A percentile compares a stretch with the other conserved stretches of the same genome.
phyloP scores from a whole-genome alignment of 2,888 invertebrate genomes.

The Phlogophora meticulosa region DNA sequence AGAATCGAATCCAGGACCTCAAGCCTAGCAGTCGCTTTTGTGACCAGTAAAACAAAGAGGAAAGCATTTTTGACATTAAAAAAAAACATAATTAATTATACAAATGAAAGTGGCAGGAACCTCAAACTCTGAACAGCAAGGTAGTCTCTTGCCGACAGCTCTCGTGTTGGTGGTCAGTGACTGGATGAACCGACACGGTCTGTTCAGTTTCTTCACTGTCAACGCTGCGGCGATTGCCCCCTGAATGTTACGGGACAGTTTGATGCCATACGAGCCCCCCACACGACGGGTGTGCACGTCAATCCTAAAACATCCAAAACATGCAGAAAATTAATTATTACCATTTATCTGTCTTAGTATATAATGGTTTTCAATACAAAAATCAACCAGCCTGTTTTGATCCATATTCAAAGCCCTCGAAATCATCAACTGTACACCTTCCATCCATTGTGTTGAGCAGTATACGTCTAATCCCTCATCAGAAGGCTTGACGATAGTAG shows the following conservation, averaged over 20 bases:
- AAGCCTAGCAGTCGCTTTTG: too few species aligned
- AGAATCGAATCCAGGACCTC: too few species aligned
- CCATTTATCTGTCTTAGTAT: too few species aligned
- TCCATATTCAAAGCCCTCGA: slow-evolving; percentile 90
- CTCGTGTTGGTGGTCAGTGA: slow-evolving; percentile 92
- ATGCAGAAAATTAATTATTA: neutral
- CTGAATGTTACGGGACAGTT: slow-evolving; percentile 91
- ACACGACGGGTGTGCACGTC: slow-evolving; percentile 88
- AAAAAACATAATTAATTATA: too few species aligned
- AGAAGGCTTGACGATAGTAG: slow-evolving; percentile 91
- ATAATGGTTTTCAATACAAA: neutral
- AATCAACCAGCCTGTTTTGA: slow-evolving; percentile 89
- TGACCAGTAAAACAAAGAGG: too few species aligned
- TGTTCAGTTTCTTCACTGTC: slow-evolving; percentile 90
- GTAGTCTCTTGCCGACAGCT: slow-evolving; percentile 89
- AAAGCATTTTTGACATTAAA: too few species aligned
- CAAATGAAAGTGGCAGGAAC: slow-evolving; percentile 58
- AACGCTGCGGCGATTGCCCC: slow-evolving; percentile 92
- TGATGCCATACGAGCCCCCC: slow-evolving; percentile 92
- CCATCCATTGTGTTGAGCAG: slow-evolving; percentile 92
- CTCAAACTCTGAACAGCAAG: slow-evolving; percentile 87
- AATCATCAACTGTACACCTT: slow-evolving; percentile 89
- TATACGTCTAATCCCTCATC: slow-evolving; percentile 93
- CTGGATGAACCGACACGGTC: slow-evolving; percentile 92
- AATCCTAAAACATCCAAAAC: slow-evolving; percentile 85